Evolutionary conservation across 2,113 vertebrate species (phyloP), one percentile per base, ranked within the genome.

Genomic region (Cyprinodon tularosa): DNA sequence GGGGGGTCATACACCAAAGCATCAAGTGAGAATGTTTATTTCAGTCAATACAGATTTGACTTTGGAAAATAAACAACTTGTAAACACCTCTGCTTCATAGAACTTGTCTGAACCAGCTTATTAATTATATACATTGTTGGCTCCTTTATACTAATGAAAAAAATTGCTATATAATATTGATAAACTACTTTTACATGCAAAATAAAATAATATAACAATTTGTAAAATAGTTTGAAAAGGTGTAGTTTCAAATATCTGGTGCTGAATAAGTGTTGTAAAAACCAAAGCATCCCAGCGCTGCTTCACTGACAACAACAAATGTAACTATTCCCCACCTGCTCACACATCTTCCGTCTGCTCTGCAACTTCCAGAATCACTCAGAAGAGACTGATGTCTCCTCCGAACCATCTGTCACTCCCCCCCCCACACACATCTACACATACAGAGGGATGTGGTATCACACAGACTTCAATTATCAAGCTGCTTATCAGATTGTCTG

Each of bases 401-500:
- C 65, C 67, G 50, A 84, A 83, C 88, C 91, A 92, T 90, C 90
- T 91, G 90, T 81, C 81, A 60, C 83, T 15, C 13, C 64, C 65
- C 68, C 72, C 47, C 3, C 4, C 39, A 37, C 13, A 45, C 42
- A 48, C 79, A 72, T 14, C 62, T 60, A 70, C 72, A 61, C 3
- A 17, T 45, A 72, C 72, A 44, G 62, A 47, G 64, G 47, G 20
- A 69, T 1, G 39, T 53, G 45, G 75, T 13, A 68, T 77, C 74
- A 78, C 69, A 75, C 80, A 87, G 81, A 90, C 89, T 89, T 81
- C 78, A 81, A 85, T 88, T 88, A 88, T 90, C 90, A 83, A 87
- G 85, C 83, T 73, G 79, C 69, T 87, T 87, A 76, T 67, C 80
- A 75, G 81, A 76, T 72, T 77, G 77, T 85, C 81, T 84, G 74